Evolutionary conservation across 2,888 invertebrate genomes (phyloP).

Genomic region (Zygothrica quintamaculata): DNA sequence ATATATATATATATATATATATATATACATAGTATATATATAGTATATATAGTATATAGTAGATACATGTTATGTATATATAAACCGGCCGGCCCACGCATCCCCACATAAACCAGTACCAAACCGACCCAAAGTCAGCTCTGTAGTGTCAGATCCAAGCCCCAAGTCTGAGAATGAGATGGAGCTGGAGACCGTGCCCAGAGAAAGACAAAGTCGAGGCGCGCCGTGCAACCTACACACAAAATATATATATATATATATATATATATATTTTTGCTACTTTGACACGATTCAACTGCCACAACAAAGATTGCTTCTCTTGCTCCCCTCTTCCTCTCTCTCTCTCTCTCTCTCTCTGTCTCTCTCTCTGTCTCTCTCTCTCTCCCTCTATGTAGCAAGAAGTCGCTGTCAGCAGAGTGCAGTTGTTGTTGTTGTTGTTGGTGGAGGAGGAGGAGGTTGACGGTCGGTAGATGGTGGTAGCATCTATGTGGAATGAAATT

Average conservation of each 20-base stretch:
- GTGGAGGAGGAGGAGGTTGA: neutral
- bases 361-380: too few species aligned
- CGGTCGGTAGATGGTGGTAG: neutral
- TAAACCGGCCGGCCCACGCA: conserved; percentile 79
- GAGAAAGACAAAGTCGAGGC: conserved; percentile 36
- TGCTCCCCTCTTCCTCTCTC: too few species aligned
- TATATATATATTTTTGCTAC: conserved; percentile 33
- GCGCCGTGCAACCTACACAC: conserved; percentile 52
- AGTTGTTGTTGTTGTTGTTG: too few species aligned
- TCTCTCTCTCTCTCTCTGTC: too few species aligned
- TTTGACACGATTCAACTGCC: conserved; percentile 45
- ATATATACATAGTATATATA: too few species aligned
- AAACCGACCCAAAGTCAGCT: conserved; percentile 15
- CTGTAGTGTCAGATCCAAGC: conserved; percentile 13
- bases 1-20: conserved; percentile 14
- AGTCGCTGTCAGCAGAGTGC: too few species aligned
- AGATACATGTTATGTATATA: conserved; percentile 9
- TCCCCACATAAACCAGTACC: conserved; percentile 55
- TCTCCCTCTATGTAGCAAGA: too few species aligned
- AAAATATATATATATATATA: too few species aligned
- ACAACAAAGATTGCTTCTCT: conserved; percentile 11
- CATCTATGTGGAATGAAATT: conserved; percentile 49
- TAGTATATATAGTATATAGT: too few species aligned
- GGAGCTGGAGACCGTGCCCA: neutral
- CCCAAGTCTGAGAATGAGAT: neutral